Conservation (phyloP, 2,797 vertebrate species). For the Tokudaia tokunoshimensis region DNA sequence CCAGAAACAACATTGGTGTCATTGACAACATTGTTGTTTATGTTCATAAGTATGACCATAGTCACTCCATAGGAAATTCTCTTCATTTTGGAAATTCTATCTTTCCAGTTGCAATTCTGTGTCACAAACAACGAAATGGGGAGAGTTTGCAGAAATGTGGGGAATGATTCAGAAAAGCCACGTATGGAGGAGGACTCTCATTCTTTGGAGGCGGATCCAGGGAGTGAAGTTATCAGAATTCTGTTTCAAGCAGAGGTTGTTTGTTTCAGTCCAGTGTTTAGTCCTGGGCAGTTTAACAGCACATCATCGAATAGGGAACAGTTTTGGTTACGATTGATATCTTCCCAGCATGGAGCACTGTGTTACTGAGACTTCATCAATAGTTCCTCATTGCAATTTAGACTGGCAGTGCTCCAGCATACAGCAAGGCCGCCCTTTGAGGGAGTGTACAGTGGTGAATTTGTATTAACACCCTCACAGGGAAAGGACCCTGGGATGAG, state of each 20-base stretch:
- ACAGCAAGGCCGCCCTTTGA: not conserved
- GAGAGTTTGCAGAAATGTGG: not conserved
- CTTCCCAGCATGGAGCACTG: not conserved
- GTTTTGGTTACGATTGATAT: not conserved
- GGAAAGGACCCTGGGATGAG: not conserved
- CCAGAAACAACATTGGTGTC: constrained; percentile 14
- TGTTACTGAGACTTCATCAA: not conserved
- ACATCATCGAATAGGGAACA: not conserved
- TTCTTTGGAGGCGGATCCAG: not conserved
- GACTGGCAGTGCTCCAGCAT: no score
- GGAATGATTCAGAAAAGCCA: not conserved
- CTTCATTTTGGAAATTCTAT: not conserved
- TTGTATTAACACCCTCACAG: not conserved
- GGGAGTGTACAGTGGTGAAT: not conserved
- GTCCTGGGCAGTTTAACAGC: not conserved
- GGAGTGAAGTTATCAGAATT: not conserved
- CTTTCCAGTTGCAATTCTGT: constrained; percentile 51
- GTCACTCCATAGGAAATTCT: not conserved
- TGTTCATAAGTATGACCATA: not conserved
- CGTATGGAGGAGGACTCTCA: not conserved
- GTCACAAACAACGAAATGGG: not conserved
- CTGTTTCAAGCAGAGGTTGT: not conserved
- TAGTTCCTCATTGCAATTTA: not conserved
- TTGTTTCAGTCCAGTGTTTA: not conserved
- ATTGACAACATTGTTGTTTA: not conserved